Conservation (phyloP, 2,113 vertebrate species). For the Tringa solitaria region DNA sequence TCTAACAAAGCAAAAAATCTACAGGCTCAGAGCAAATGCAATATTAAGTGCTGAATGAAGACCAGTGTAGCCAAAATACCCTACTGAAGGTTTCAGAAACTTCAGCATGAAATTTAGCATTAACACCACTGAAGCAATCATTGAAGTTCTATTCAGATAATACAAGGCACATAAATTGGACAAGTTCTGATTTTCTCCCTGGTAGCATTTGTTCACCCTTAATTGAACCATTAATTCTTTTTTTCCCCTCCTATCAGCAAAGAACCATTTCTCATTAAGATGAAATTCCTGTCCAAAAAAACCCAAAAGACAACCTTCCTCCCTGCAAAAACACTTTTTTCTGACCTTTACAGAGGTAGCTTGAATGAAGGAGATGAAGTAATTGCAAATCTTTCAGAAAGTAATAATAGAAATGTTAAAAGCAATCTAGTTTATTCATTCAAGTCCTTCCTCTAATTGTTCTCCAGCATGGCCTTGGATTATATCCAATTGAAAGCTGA, state of each 20-base stretch:
- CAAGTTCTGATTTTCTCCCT: neutral
- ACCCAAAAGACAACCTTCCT: neutral
- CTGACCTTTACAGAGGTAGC: constrained; percentile 36
- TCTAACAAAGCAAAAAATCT: neutral
- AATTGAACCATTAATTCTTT: constrained; percentile 13
- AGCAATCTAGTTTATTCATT: constrained; percentile 45
- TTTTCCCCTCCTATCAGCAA: neutral
- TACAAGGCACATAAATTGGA: neutral
- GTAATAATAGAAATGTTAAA: constrained; percentile 21
- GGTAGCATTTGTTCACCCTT: neutral
- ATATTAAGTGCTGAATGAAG: neutral
- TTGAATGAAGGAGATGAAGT: constrained; percentile 48
- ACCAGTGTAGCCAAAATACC: neutral
- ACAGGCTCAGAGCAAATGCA: neutral
- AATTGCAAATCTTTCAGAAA: constrained; percentile 44
- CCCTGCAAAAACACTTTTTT: neutral
- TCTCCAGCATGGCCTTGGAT: constrained; percentile 22
- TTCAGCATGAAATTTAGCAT: neutral
- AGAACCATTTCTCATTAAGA: constrained; percentile 17
- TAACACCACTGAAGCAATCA: neutral
- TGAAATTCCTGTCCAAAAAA: neutral
- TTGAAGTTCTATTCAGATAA: neutral
- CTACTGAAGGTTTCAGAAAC: neutral
- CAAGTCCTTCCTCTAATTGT: constrained; percentile 32
- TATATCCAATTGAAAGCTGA: neutral